Evolutionary conservation across 2,888 invertebrate species (phyloP), one percentile per base, ranked within the genome.

Genomic region (Helicoverpa assulta): DNA sequence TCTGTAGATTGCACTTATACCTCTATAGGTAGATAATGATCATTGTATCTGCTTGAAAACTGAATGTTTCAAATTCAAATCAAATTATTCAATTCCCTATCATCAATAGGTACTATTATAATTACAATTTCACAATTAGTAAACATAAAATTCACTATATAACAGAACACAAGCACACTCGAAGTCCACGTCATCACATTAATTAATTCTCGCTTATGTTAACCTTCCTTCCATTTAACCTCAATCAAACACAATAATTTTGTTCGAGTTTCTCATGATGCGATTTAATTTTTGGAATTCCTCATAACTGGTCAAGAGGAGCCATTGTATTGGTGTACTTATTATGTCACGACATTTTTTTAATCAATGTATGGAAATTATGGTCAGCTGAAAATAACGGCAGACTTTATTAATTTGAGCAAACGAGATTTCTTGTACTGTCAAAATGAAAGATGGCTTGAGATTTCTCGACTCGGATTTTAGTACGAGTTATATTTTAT

Each of bases 201-300:
- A 89, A 89, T 88, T 78, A 86, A 83, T 82, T 73, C 70, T 75
- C 71, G 75, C 80, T 82, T 83, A 68, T 86, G 81, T 86, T 85
- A 88, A 85, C 92, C 91, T 92, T 90, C 90, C 64, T 83, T 82
- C 82, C 90, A 91, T 91, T 93, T 91, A 88, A 77, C 80, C 81
- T 82, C 88, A 91, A 92, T 93, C 78, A 89, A 87, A 86, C 78
- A 70, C 76, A 83, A 84, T 73, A 60, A 65, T 77, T 67, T 67
- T 26, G 67, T 50, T 67, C 60, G 51, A 69, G 68, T 67, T 67
- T 70, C 57, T 73, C 57, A 77, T 68, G 78, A 69, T 61, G 59
- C 70, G 67, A 66, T 74, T 69, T 65, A 57, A 70, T 74, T 69
- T 72, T 50, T 60, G n/a, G 59, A 66, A 78, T 78, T 70, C 21